Conservation (phyloP, 2,113 vertebrate genomes). For the Todiramphus chloris region DNA sequence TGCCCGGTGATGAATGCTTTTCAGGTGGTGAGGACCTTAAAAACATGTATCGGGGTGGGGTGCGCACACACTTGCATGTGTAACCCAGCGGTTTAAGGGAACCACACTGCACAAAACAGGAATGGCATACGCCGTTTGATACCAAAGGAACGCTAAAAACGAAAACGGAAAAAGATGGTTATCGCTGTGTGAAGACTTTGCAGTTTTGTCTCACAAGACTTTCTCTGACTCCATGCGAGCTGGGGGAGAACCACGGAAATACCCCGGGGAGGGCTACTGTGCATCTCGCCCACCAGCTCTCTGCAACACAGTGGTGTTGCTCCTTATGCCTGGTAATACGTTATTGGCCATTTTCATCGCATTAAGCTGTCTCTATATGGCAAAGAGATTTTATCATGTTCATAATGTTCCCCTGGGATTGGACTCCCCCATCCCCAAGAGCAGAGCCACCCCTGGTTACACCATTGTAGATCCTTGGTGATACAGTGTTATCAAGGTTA, state of each 20-base stretch:
- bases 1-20: not conserved
- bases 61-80: rapidly evolving
- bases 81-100: not conserved
- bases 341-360: not conserved
- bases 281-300: not conserved
- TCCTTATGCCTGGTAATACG: rapidly evolving
- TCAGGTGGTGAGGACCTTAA: not conserved
- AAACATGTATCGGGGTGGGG: not conserved
- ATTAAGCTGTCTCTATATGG: not conserved
- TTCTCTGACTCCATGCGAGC: rapidly evolving
- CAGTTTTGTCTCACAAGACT: not conserved
- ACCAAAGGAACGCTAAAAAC: not conserved
- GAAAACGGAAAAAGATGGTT: not conserved
- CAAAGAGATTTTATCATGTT: not conserved
- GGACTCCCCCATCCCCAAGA: not conserved
- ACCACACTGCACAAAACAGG: not conserved
- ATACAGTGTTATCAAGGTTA: not conserved
- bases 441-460: not conserved
- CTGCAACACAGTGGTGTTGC: not conserved
- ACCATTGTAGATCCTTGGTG: not conserved
- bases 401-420: not conserved
- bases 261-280: rapidly evolving
- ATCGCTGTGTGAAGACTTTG: not conserved
- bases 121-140: not conserved
- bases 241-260: not conserved